Conservation (phyloP, 2,888 invertebrate genomes). For the Aromia moschata region DNA sequence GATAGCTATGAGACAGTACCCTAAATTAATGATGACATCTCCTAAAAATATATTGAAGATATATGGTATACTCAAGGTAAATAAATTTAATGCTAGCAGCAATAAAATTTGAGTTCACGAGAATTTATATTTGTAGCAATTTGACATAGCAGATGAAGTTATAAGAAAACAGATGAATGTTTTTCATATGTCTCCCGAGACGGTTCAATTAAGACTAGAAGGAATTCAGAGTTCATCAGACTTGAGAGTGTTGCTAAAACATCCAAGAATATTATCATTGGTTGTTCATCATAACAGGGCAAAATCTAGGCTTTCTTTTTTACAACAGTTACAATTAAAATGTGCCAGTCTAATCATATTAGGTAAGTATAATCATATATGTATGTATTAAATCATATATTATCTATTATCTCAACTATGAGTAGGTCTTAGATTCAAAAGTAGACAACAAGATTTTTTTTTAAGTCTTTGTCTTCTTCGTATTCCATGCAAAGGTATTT, state of each 20-base stretch:
- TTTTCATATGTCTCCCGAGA: conserved; percentile 68
- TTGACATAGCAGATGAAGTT: conserved; percentile 67
- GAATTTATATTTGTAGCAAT: conserved; percentile 64
- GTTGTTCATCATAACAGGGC: conserved; percentile 65
- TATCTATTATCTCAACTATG: too few relatives aligned
- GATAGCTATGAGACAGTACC: conserved; percentile 66
- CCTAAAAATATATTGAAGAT: conserved; percentile 67
- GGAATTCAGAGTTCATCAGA: conserved; percentile 69
- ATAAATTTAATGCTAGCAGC: too few relatives aligned
- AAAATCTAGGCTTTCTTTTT: conserved; percentile 64
- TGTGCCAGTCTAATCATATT: conserved; percentile 64
- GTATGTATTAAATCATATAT: too few relatives aligned
- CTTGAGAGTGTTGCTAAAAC: conserved; percentile 68
- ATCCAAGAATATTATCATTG: conserved; percentile 69
- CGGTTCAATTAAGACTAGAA: conserved; percentile 68
- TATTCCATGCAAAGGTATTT: too few relatives aligned
- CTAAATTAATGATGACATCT: conserved; percentile 71
- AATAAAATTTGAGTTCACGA: too few relatives aligned
- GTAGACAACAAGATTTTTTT: too few relatives aligned
- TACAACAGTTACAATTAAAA: conserved; percentile 64
- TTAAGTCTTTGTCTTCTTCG: too few relatives aligned
- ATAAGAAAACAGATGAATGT: conserved; percentile 67
- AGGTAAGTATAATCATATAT: too few relatives aligned
- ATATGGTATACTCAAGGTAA: conserved; percentile 65
- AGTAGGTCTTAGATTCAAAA: too few relatives aligned